Evolutionary conservation across 2,113 vertebrate species (phyloP), one percentile per base, ranked within the genome.

Genomic region (Telmatochromis sp.): DNA sequence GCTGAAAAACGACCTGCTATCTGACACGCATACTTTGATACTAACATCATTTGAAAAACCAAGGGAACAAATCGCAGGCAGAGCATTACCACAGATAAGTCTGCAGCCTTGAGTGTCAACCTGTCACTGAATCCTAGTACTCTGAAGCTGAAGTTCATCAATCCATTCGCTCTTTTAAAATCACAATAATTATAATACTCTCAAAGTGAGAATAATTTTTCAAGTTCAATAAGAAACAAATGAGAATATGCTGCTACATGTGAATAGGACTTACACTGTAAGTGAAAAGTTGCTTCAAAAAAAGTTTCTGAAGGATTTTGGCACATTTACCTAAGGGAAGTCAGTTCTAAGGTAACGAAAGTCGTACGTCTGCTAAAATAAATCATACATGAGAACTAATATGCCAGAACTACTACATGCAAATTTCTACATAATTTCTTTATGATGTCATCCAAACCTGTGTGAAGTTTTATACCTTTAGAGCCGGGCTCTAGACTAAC

Each of bases 341-440:
- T 33, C n/a, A 70, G n/a, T 42, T 2, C 3, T 42, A 42, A 23
- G n/a, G 21, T 42, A 6, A 14, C 1, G 3, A 2, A 37, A 68
- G 58, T 37, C 0, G 4, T 10, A 10, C 9, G 0, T 47, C 14
- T 23, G 3, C 1, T 28, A 47, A 28, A 73, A 73, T 6, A 26
- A 9, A 45, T 45, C 68, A 26, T 73, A 73, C 8, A 42, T 26
- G 21, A 28, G 13, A 70, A 70, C 68, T 26, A n/a, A n/a, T n/a
- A n/a, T n/a, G n/a, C n/a, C n/a, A n/a, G n/a, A n/a, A n/a, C n/a
- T n/a, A 42, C n/a, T 42, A 23, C 13, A 10, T 45, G 40, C 13
- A 75, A 28, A 75, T 47, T 10, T 75, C 14, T 0, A 75, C 14
- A 47, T 75, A 28, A 15, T 10, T 10, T 70, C 7, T 70, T 70